Evolutionary conservation across 2,113 vertebrate species (phyloP).

Genomic region (Carassius auratus): DNA sequence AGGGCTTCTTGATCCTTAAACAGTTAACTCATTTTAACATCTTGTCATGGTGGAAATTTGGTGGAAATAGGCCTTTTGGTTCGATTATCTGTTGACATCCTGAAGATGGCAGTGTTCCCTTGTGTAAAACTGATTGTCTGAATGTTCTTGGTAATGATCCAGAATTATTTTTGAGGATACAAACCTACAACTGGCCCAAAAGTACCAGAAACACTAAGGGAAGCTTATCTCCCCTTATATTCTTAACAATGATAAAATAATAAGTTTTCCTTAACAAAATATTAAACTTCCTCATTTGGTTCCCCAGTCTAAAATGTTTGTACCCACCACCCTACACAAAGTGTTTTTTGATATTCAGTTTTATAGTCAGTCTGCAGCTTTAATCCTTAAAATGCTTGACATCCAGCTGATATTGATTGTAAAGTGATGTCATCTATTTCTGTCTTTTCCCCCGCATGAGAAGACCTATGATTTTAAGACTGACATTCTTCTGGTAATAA

Average conservation of each 20-base stretch:
- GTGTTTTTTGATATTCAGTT: background rate
- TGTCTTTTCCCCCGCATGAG: slow-evolving; percentile 48
- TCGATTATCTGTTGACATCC: slow-evolving; percentile 52
- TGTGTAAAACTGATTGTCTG: slow-evolving; percentile 13
- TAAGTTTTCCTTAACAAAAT: background rate
- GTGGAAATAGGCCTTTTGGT: background rate
- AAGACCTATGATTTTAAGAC: slow-evolving; percentile 59
- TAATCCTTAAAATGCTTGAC: slow-evolving; percentile 8
- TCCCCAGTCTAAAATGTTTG: background rate
- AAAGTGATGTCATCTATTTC: background rate
- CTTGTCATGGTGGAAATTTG: background rate
- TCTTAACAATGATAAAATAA: background rate
- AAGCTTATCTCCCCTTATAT: background rate
- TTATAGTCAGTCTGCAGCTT: background rate
- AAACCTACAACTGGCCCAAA: background rate
- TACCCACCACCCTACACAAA: background rate
- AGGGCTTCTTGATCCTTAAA: background rate
- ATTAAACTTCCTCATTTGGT: background rate
- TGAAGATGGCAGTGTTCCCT: slow-evolving; percentile 72
- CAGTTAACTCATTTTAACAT: background rate
- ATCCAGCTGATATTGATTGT: background rate
- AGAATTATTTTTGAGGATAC: slow-evolving; percentile 1
- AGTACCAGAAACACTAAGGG: background rate
- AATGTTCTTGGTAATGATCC: background rate
- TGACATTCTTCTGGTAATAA: slow-evolving; percentile 11